phyloP scores from a whole-genome alignment of 2,888 invertebrate species.

The Neoascia interrupta region DNA sequence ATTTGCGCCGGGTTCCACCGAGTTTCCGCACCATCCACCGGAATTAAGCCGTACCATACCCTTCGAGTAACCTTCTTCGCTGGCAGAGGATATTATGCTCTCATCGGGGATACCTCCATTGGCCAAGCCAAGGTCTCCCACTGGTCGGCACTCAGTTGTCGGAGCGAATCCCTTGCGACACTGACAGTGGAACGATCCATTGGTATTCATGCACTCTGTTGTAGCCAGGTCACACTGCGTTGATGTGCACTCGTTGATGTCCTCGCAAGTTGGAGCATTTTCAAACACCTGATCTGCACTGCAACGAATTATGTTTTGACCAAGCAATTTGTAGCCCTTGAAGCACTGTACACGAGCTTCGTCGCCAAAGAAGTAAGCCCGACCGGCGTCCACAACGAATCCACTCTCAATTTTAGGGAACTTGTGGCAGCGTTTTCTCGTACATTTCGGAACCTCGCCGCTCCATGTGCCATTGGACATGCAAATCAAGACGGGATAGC shows the following conservation, averaged over 20 bases:
- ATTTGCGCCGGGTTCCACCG: conserved; percentile 91
- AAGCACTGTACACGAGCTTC: conserved; percentile 95
- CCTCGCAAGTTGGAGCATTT: conserved; percentile 92
- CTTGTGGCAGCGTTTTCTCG: conserved; percentile 82
- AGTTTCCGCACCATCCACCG: conserved; percentile 94
- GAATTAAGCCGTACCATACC: conserved; percentile 91
- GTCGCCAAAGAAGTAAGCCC: conserved; percentile 91
- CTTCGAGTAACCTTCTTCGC: conserved; percentile 90
- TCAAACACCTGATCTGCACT: conserved; percentile 91
- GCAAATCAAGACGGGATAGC: conserved; percentile 93
- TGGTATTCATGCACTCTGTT: conserved; percentile 93
- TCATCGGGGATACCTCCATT: conserved; percentile 95
- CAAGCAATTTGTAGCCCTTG: conserved; percentile 92
- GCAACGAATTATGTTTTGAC: conserved; percentile 90
- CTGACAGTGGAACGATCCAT: conserved; percentile 93
- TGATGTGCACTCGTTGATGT: conserved; percentile 93
- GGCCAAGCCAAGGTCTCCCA: conserved; percentile 89
- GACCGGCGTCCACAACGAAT: conserved; percentile 88
- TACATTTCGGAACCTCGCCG: conserved; percentile 92
- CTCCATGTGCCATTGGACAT: conserved; percentile 99
- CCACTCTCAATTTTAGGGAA: conserved; percentile 93
- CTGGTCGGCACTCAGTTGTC: conserved; percentile 93
- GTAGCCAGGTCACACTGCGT: conserved; percentile 94
- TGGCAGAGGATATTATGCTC: conserved; percentile 90
- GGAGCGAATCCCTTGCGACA: conserved; percentile 91